Percentiles rank a stretch among this genome's conserved stretches.
These are phyloP conservation scores for Chelonoidis abingdonii DNA, from an alignment of 2,113 vertebrate species.

Conservation along the genomic window DNA sequence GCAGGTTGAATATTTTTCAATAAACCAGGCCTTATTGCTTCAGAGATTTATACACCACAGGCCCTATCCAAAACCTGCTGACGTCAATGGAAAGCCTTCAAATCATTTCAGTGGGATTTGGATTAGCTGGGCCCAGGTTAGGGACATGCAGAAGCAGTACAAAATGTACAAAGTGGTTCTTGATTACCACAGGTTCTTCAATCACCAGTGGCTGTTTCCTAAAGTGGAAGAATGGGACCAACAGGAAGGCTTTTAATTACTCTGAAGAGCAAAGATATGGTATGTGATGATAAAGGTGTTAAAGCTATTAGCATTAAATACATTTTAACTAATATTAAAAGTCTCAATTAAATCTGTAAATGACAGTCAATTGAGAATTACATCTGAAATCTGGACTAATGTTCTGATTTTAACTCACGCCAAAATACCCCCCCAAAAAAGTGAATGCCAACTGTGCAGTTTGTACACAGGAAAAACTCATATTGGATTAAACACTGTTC, in stretches of 20 bases:
- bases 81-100: constrained; percentile 10
- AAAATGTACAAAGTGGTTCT: background rate
- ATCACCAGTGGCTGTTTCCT: background rate
- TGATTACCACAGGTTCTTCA: constrained; percentile 5
- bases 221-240: background rate
- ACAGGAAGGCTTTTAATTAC: constrained; percentile 2
- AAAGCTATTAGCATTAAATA: background rate
- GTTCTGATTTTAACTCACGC: background rate
- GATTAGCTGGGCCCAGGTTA: background rate
- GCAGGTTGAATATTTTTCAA: constrained; percentile 39
- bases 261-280: constrained; percentile 8
- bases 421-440: background rate
- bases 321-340: background rate
- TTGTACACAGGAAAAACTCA: background rate
- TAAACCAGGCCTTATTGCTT: constrained; percentile 20
- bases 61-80: constrained; percentile 46
- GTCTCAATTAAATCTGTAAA: background rate
- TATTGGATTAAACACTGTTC: background rate
- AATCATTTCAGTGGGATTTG: background rate
- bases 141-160: background rate
- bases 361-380: background rate
- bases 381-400: background rate
- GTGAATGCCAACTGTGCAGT: background rate
- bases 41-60: constrained; percentile 8
- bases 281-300: background rate